Conservation (phyloP, 2,888 invertebrate species). For the Andricus curvator region DNA sequence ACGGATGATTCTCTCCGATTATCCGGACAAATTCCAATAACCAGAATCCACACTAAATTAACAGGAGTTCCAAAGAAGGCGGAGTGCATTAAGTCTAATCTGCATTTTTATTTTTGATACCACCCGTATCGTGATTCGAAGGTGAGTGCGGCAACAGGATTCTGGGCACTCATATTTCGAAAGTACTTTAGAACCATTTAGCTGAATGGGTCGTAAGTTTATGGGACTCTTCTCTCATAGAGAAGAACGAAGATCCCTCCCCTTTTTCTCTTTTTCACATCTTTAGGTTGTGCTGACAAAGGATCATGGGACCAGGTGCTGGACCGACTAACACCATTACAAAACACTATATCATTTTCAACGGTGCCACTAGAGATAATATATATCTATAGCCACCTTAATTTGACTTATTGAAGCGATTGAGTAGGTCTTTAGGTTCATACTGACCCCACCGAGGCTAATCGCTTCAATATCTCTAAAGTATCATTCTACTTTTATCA, state of each 20-base stretch:
- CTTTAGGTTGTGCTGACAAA: conserved; percentile 54
- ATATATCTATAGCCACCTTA: conserved; percentile 68
- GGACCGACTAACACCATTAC: conserved; percentile 71
- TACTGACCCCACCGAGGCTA: conserved; percentile 28
- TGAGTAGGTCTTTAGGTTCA: conserved; percentile 33
- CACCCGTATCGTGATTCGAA: conserved; percentile 50
- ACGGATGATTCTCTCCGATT: conserved; percentile 10
- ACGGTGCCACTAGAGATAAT: conserved; percentile 63
- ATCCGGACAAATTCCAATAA: conserved; percentile 6
- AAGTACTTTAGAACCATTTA: conserved; percentile 73
- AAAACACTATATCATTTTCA: conserved; percentile 76
- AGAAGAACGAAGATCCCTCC: conserved; percentile 6
- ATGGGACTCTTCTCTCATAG: conserved; percentile 59
- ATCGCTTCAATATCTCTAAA: conserved; percentile 38
- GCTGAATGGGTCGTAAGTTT: conserved; percentile 69
- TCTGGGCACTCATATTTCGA: conserved; percentile 61
- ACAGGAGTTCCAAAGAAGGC: conserved; percentile 55
- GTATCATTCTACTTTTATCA: conserved; percentile 26
- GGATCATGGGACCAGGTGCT: conserved; percentile 56
- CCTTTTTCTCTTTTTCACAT: conserved; percentile 54
- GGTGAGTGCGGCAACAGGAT: conserved; percentile 44
- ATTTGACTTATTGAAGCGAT: conserved; percentile 63
- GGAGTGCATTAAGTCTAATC: conserved; percentile 67
- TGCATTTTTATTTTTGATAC: conserved; percentile 65
- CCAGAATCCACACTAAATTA: conserved; percentile 60